Evolutionary conservation across 1,140 invertebrate species (phyloP).

Genomic region (Drosophila persimilis): DNA sequence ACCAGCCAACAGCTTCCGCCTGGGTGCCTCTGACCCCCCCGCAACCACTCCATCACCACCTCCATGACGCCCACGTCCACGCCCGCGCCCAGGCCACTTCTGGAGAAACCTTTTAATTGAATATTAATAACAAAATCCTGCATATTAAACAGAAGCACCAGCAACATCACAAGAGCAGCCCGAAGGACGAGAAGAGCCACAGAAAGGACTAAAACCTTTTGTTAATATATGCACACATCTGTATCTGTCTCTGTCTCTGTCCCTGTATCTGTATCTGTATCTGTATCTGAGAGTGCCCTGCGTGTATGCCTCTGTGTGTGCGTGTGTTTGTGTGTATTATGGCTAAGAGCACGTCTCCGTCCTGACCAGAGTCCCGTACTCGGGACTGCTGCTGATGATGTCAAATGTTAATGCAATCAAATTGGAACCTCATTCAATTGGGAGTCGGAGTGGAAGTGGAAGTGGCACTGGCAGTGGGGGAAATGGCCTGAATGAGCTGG

Average conservation of each 20-base stretch:
- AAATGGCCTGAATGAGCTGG: too few relatives aligned
- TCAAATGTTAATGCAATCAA: slow-evolving; percentile 64
- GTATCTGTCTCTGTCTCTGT: not conserved
- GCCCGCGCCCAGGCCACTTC: slow-evolving; percentile 2
- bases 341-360: slow-evolving; percentile 34
- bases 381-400: slow-evolving; percentile 33
- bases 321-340: slow-evolving; percentile 13
- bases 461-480: not conserved
- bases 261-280: not conserved
- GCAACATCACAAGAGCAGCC: slow-evolving; percentile 20
- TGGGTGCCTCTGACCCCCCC: too few relatives aligned
- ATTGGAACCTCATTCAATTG: slow-evolving; percentile 58
- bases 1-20: not conserved
- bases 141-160: slow-evolving; percentile 48
- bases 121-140: slow-evolving; percentile 67
- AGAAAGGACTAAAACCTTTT: slow-evolving; percentile 48
- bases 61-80: not conserved
- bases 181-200: not conserved
- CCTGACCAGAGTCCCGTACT: slow-evolving; percentile 13
- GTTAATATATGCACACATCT: slow-evolving; percentile 54
- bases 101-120: slow-evolving; percentile 59
- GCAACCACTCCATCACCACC: not conserved
- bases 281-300: slow-evolving; percentile 25
- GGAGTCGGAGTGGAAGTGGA: slow-evolving; percentile 24
- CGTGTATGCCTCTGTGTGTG: not conserved